Conservation (phyloP, 2,113 vertebrate genomes). For the Turdus rufiventris region DNA sequence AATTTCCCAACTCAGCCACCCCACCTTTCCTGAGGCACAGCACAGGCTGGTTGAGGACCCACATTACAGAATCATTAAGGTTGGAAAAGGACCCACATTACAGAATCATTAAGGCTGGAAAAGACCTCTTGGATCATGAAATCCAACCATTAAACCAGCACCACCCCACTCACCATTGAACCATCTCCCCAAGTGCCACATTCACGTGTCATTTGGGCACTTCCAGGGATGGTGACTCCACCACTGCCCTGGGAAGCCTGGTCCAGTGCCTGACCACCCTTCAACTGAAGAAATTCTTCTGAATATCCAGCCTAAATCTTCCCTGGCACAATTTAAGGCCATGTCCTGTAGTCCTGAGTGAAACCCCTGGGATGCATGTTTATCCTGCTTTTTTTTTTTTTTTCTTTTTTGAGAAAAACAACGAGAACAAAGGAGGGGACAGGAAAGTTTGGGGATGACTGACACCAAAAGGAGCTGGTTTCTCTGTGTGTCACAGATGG, state of each 20-base stretch:
- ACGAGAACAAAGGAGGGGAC: background rate
- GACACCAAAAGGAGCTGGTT: background rate
- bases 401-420: background rate
- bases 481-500: background rate
- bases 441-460: background rate
- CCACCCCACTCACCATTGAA: background rate
- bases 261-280: background rate
- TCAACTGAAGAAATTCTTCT: background rate
- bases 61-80: background rate
- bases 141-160: background rate
- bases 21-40: background rate
- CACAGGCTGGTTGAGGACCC: background rate
- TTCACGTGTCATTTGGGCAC: accelerated
- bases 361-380: background rate
- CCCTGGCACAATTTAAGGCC: background rate
- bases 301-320: background rate
- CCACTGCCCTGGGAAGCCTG: background rate
- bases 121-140: background rate
- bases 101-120: background rate
- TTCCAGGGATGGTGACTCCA: background rate
- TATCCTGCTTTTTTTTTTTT: background rate
- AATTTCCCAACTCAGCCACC: background rate
- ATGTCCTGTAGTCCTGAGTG: background rate
- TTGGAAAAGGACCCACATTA: background rate
- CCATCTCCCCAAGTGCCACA: background rate